These are phyloP conservation scores for Hestina assimilis DNA, from an alignment of 1,140 invertebrate genomes.

Conservation along the genomic window DNA sequence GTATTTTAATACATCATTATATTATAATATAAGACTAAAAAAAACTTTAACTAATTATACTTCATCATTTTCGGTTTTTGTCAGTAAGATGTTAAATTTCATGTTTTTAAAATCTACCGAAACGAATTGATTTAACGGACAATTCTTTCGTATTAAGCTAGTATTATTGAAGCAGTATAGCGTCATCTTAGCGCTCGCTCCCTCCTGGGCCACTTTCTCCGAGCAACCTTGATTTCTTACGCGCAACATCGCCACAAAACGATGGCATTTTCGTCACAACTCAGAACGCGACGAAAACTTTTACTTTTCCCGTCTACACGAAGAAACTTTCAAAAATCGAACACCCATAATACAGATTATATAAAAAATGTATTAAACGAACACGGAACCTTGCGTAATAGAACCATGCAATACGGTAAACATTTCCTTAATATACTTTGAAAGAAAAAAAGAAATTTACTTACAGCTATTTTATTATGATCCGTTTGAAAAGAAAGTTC, in stretches of 20 bases:
- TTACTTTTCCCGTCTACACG: slow-evolving; percentile 56
- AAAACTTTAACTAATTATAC: no score
- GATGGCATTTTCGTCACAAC: slow-evolving; percentile 48
- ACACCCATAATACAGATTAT: slow-evolving; percentile 34
- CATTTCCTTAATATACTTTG: slow-evolving; percentile 8
- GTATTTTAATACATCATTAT: no score
- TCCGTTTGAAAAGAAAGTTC: slow-evolving; percentile 33
- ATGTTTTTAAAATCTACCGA: no score
- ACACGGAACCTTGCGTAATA: slow-evolving; percentile 46
- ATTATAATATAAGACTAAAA: no score
- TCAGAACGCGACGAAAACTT: slow-evolving; percentile 47
- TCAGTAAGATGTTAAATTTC: no score
- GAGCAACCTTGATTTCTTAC: slow-evolving; percentile 71
- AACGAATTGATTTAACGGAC: no score
- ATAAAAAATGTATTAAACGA: slow-evolving; percentile 44
- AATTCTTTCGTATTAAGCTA: no score
- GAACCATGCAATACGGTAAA: slow-evolving; percentile 11
- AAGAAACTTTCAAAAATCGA: slow-evolving; percentile 48
- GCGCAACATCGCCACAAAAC: slow-evolving; percentile 24
- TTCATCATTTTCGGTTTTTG: no score
- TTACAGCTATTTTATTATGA: slow-evolving; percentile 31
- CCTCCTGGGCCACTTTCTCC: slow-evolving; percentile 66
- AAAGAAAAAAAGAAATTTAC: slow-evolving; percentile 17
- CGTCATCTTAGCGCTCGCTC: slow-evolving; percentile 18
- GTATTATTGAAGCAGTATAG: slow-evolving; percentile 5